Conservation (phyloP, 2,113 vertebrate species). For the Pogona vitticeps region DNA sequence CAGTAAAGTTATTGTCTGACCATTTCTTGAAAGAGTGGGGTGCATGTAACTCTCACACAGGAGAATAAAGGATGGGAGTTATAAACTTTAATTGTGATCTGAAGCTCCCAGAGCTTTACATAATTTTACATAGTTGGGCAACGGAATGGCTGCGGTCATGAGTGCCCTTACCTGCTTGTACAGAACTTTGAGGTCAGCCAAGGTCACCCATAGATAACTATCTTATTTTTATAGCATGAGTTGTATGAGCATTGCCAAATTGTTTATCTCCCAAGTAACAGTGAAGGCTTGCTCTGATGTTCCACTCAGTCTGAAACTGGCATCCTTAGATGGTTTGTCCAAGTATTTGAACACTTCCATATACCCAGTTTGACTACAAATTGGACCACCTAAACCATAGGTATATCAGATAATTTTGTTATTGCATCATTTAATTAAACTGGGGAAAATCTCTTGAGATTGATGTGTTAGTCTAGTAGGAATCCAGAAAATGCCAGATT, state of each 20-base stretch:
- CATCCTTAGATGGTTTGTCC: background rate
- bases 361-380: background rate
- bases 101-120: background rate
- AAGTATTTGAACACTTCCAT: background rate
- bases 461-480: background rate
- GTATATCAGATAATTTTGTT: slow-evolving; percentile 49
- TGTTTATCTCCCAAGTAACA: background rate
- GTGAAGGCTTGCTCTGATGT: background rate
- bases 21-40: too few relatives aligned
- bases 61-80: background rate
- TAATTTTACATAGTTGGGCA: background rate
- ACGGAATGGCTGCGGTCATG: background rate
- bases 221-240: background rate
- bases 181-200: background rate
- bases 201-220: too few relatives aligned
- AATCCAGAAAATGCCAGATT: background rate
- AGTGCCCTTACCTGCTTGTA: background rate
- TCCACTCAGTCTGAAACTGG: background rate
- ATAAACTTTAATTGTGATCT: background rate
- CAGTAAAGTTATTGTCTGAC: too few relatives aligned
- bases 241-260: background rate
- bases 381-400: background rate
- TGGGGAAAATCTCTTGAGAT: slow-evolving; percentile 33
- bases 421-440: slow-evolving; percentile 55
- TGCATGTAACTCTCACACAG: background rate